A percentile compares a stretch with the other conserved stretches of the same genome.
Evolutionary conservation across 2,888 invertebrate species (phyloP).

Genomic region (Melinopterus prodromus): DNA sequence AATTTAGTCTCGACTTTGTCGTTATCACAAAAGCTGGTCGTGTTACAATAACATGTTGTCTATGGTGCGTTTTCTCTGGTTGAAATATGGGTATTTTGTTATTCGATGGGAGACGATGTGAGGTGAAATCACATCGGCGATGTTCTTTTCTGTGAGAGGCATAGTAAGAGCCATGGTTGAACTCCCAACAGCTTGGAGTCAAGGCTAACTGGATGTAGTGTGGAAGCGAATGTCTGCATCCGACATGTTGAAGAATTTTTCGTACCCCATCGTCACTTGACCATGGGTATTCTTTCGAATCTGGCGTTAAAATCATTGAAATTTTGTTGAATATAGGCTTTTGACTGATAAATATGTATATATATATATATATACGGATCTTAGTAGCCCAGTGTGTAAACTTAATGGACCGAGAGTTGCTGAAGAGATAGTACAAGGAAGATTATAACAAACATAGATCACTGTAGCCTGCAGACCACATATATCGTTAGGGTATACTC

Average conservation of each 20-base stretch:
- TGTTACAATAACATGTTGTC: neutral
- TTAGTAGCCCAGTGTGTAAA: no score
- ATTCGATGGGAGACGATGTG: neutral
- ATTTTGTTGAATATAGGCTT: neutral
- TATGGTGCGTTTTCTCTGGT: neutral
- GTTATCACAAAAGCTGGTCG: neutral
- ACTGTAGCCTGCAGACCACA: no score
- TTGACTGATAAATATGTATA: neutral
- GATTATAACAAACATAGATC: no score
- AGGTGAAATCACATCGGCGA: neutral
- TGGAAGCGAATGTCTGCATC: constrained; percentile 12
- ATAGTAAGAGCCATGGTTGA: constrained; percentile 12
- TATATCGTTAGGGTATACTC: no score
- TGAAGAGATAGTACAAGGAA: no score
- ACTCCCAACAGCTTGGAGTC: constrained; percentile 49
- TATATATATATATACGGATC: no score
- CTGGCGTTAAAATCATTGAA: neutral
- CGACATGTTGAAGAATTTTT: constrained; percentile 4
- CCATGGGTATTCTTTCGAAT: neutral
- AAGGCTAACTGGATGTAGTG: constrained; percentile 51
- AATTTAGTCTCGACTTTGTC: neutral
- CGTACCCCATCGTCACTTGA: neutral
- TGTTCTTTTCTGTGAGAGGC: constrained; percentile 8
- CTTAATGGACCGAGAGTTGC: no score
- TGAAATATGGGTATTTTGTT: neutral